Evolutionary conservation across 2,888 invertebrate species (phyloP).

Genomic region (Hirtodrosophila duncani): DNA sequence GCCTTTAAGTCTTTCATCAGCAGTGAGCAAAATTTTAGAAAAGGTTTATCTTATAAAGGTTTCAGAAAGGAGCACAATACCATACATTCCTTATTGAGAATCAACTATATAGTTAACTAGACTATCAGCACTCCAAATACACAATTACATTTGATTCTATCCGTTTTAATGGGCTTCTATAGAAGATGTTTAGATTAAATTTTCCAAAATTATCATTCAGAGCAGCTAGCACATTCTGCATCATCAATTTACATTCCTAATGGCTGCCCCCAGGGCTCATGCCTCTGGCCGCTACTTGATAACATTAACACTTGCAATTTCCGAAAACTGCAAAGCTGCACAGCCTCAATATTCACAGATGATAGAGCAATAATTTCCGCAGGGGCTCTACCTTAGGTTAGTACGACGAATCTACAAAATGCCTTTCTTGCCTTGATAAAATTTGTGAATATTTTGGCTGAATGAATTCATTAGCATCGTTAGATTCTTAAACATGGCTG

Average conservation of each 20-base stretch:
- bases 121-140: not conserved
- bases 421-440: no score
- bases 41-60: not conserved
- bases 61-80: constrained; percentile 1
- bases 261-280: not conserved
- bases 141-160: not conserved
- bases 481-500: no score
- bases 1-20: not conserved
- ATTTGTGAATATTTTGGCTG: no score
- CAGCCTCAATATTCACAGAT: not conserved
- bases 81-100: not conserved
- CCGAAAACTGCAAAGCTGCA: not conserved
- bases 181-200: not conserved
- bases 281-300: not conserved
- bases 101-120: not conserved
- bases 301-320: constrained; percentile 2
- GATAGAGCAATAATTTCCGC: constrained; percentile 1
- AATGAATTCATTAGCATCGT: no score
- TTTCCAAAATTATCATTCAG: no score
- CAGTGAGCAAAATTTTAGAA: not conserved
- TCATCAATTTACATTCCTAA: not conserved
- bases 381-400: not conserved
- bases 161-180: not conserved
- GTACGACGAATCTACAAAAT: constrained; percentile 3
- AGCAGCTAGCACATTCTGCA: not conserved